Base-by-base conservation (phyloP, 2,888 invertebrate species). In the Resseliella maxima region DNA sequence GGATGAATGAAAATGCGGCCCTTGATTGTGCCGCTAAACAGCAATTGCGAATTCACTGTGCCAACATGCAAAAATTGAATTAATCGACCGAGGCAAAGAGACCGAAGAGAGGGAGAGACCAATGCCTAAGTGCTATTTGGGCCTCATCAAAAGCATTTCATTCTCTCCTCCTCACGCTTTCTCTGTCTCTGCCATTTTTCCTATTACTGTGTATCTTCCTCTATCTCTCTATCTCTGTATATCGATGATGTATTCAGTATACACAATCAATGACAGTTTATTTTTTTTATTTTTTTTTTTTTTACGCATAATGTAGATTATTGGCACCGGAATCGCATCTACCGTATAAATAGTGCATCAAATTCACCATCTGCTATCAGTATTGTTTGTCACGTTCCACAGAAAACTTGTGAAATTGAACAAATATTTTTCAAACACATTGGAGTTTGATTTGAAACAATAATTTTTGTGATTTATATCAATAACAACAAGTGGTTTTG, bases 221-320 rank as follows among this genome's bases (percentile, higher is more conserved):
- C n/a, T n/a, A n/a, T n/a, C n/a, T n/a, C n/a, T n/a, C n/a, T n/a
- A n/a, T n/a, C n/a, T n/a, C n/a, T n/a, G n/a, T n/a, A n/a, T n/a
- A n/a, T n/a, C n/a, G n/a, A n/a, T n/a, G n/a, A n/a, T n/a, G n/a
- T n/a, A n/a, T n/a, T n/a, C n/a, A n/a, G n/a, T n/a, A n/a, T n/a
- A n/a, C n/a, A n/a, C n/a, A n/a, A n/a, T n/a, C n/a, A n/a, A n/a
- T n/a, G n/a, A n/a, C n/a, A n/a, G n/a, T n/a, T n/a, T n/a, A n/a
- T n/a, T n/a, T n/a, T n/a, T n/a, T n/a, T n/a, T n/a, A n/a, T n/a
- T n/a, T n/a, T n/a, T n/a, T n/a, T n/a, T n/a, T n/a, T n/a, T 35
- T 72, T 27, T 72, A 72, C 15, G 72, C 72, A 72, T 31, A 31
- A 72, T 27, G 24, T n/a, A 31, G 72, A 72, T 59, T 50, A 50